Percentiles rank a stretch among this genome's conserved stretches.
Conservation (phyloP, 2,888 invertebrate species). For the Allolobophora icterica region DNA sequence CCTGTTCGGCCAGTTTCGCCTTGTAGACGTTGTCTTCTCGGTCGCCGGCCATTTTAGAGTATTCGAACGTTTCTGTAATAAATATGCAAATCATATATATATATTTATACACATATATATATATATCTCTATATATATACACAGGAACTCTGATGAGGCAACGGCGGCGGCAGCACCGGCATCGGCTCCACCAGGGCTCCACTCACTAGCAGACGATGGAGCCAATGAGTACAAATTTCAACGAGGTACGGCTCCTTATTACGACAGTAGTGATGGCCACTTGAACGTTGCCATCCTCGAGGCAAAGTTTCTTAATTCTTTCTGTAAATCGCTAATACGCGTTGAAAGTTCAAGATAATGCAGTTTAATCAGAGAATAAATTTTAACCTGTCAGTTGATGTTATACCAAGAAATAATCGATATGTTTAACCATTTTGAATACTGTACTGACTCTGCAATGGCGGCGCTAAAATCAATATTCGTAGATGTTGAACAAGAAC, state of each 20-base stretch:
- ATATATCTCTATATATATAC: not conserved
- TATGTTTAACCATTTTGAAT: not conserved
- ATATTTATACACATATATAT: not conserved
- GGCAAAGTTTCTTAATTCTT: not conserved
- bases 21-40: slow-evolving; percentile 98
- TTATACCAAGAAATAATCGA: not conserved
- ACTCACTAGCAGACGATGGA: not conserved
- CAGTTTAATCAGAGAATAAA: not conserved
- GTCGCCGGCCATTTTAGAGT: slow-evolving; percentile 68
- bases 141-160: not conserved
- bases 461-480: not conserved
- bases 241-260: not conserved
- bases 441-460: not conserved
- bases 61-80: slow-evolving; percentile 11
- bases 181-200: too few species aligned
- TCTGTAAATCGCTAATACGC: not conserved
- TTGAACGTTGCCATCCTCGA: not conserved
- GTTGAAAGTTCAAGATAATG: not conserved
- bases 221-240: not conserved
- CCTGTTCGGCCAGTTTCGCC: slow-evolving; percentile 98
- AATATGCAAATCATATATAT: slow-evolving; percentile 10
- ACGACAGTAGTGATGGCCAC: not conserved
- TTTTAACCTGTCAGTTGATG: not conserved
- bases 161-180: not conserved
- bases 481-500: not conserved